These are phyloP conservation scores for Drosophila neutralis DNA, from an alignment of 2,888 invertebrate species.

Conservation along the genomic window DNA sequence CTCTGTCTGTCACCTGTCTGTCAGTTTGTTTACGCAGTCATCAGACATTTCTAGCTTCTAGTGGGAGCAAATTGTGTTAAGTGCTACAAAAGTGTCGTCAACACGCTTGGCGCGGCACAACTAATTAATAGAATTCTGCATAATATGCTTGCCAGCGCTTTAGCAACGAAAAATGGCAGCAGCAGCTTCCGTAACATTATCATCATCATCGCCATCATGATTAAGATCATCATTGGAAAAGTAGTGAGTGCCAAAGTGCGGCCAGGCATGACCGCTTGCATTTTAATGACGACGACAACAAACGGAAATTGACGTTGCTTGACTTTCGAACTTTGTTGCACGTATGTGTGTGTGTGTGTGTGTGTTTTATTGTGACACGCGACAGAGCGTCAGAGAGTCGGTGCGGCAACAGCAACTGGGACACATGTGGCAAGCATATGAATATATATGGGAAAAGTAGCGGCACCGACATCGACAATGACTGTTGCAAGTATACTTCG, in stretches of 20 bases:
- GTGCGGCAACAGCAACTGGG: constrained; percentile 4
- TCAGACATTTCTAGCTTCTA: constrained; percentile 29
- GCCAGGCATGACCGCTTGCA: constrained; percentile 54
- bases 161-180: constrained; percentile 16
- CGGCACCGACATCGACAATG: constrained; percentile 4
- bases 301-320: constrained; percentile 76
- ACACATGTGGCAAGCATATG: constrained; percentile 68
- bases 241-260: constrained; percentile 45
- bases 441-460: constrained; percentile 19
- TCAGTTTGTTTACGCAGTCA: constrained; percentile 59
- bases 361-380: constrained; percentile 68
- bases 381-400: constrained; percentile 37
- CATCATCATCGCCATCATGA: not conserved
- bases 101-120: constrained; percentile 43
- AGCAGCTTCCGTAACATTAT: constrained; percentile 14
- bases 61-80: constrained; percentile 69
- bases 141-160: constrained; percentile 12
- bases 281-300: constrained; percentile 77
- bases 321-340: constrained; percentile 72
- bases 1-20: constrained; percentile 56
- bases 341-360: constrained; percentile 11
- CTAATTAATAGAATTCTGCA: constrained; percentile 64
- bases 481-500: constrained; percentile 47
- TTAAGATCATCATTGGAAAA: constrained; percentile 6
- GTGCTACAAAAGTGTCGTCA: constrained; percentile 67